Percentiles rank a stretch among this genome's conserved stretches.
Evolutionary conservation across 2,797 vertebrate genomes (phyloP).

Genomic region (Myotis vivesi): DNA sequence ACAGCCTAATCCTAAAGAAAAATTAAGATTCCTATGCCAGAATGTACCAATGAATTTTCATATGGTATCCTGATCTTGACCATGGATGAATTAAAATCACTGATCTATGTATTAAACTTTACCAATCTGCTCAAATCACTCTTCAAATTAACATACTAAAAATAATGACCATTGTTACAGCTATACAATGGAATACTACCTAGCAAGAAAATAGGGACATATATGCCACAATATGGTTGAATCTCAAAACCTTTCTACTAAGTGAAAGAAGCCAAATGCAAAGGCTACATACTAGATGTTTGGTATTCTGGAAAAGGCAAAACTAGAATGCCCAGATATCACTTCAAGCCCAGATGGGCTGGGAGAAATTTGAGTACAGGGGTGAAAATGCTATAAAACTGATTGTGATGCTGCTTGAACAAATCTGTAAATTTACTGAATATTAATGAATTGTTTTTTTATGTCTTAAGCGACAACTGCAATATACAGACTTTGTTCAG

Average conservation of each 20-base stretch:
- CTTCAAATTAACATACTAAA: neutral
- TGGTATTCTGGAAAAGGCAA: neutral
- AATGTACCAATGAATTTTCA: neutral
- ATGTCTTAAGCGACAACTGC: neutral
- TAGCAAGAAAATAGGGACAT: neutral
- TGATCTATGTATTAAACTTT: neutral
- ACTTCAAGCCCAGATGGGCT: neutral
- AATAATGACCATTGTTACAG: neutral
- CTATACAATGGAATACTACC: neutral
- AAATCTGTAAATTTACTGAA: conserved; percentile 14
- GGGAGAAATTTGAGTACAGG: neutral
- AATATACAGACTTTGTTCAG: neutral
- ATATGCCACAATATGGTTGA: neutral
- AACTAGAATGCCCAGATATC: neutral
- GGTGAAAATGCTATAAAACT: neutral
- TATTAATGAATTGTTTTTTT: neutral
- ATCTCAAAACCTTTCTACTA: neutral
- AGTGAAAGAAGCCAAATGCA: neutral
- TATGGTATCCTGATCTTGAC: neutral
- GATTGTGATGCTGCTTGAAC: neutral
- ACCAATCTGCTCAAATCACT: neutral
- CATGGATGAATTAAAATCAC: neutral
- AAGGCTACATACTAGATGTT: neutral
- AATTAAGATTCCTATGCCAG: neutral
- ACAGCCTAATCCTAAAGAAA: neutral